A percentile compares a stretch with the other conserved stretches of the same genome.
phyloP scores from a whole-genome alignment of 2,888 invertebrate genomes.

The Andrena minutula region DNA sequence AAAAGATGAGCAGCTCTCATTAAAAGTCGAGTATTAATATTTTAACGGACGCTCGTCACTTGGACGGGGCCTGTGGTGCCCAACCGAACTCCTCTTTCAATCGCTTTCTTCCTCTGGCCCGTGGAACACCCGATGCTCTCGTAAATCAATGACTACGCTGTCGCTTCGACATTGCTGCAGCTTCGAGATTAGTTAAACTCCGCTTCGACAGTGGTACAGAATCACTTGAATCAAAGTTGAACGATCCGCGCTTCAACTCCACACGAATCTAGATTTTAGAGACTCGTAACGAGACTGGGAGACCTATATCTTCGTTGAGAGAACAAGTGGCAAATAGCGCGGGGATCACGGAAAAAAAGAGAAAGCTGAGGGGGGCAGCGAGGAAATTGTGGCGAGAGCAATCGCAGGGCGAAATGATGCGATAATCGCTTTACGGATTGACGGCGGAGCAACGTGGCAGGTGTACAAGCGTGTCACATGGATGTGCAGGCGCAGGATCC shows the following conservation, averaged over 20 bases:
- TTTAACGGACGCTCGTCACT: conserved; percentile 75
- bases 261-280: not conserved
- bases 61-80: conserved; percentile 68
- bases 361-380: not conserved
- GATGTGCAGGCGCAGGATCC: conserved; percentile 36
- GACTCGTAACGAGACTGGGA: no score
- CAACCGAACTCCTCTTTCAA: conserved; percentile 60
- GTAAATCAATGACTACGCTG: not conserved
- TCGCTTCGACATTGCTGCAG: not conserved
- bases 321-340: conserved; percentile 8
- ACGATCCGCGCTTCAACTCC: not conserved
- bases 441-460: conserved; percentile 40
- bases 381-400: conserved; percentile 40
- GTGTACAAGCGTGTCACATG: conserved; percentile 44
- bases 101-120: not conserved
- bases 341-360: not conserved
- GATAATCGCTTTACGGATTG: conserved; percentile 64
- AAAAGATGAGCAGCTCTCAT: conserved; percentile 76
- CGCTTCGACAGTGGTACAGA: not conserved
- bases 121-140: not conserved
- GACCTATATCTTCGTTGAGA: not conserved
- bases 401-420: conserved; percentile 48
- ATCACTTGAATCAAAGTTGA: not conserved
- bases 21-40: conserved; percentile 80
- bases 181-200: not conserved